Conservation (phyloP, 1,140 invertebrate genomes). For the Heliothis subflexa region DNA sequence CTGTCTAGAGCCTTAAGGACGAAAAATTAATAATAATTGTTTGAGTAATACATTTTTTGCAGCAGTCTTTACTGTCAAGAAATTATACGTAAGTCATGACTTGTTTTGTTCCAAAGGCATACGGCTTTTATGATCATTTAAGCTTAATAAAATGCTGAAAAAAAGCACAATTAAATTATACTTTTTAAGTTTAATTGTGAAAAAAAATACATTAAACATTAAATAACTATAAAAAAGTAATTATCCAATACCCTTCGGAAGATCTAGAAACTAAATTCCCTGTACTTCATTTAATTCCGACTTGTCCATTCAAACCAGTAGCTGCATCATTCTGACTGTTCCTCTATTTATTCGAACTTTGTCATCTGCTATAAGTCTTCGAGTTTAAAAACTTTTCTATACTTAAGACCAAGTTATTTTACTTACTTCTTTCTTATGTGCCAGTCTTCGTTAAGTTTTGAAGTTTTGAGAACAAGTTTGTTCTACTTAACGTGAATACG, state of each 20-base stretch:
- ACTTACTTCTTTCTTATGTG: not conserved
- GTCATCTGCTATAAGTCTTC: not conserved
- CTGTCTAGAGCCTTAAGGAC: too few relatives aligned
- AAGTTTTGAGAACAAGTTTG: not conserved
- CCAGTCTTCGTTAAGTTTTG: not conserved
- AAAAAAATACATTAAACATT: not conserved
- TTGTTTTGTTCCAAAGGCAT: too few relatives aligned
- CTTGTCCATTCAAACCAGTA: not conserved
- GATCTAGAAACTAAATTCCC: not conserved
- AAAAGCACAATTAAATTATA: too few relatives aligned
- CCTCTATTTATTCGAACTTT: slow-evolving; percentile 16
- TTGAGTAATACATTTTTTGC: too few relatives aligned
- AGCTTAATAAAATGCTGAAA: too few relatives aligned
- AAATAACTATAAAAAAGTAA: not conserved
- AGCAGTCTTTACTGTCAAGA: too few relatives aligned
- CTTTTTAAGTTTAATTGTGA: too few relatives aligned
- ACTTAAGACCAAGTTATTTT: slow-evolving; percentile 2
- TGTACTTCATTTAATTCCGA: not conserved
- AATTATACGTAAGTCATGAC: too few relatives aligned
- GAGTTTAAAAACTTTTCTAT: slow-evolving; percentile 12
- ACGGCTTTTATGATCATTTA: too few relatives aligned
- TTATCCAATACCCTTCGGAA: not conserved
- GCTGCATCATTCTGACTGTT: slow-evolving; percentile 15
- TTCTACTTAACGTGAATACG: not conserved
- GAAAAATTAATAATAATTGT: too few relatives aligned